Base-by-base conservation (phyloP, 1,140 invertebrate species). In the Bombus huntii region DNA sequence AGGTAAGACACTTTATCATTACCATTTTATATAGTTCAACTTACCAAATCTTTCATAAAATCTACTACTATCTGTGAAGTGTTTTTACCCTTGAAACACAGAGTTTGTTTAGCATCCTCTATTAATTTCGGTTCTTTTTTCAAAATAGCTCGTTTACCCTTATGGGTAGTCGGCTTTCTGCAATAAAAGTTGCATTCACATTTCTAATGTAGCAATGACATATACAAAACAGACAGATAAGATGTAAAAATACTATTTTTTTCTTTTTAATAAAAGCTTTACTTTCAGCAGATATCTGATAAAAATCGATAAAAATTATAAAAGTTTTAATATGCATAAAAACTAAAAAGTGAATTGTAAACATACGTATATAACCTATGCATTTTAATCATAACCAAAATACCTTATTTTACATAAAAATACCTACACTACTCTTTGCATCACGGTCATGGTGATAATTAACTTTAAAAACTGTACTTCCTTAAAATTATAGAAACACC, bases 91-190 rank as follows among this genome's bases (percentile, higher is more conserved):
- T 98, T 97, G 34, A 99, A 95, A 92, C 99, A 98, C 78, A 99
- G 94, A 68, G 97, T 96, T 92, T 97, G 97, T 93, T 99, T 99
- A 3, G 97, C 95, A 93, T 98, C 97, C 96, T 99, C 99, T 88
- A 98, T 96, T 10, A 99, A 93, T 95, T 99, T 98, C 0, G 99
- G 98, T 92, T 98, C 98, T 91, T 97, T 96, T 37, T 97, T 97
- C 79, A 97, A 94, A 53, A 99, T 93, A 73, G 97, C 96, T 89
- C 97, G 97, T 95, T 99, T 99, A 62, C 98, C 98, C 94, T 97
- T 97, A 42, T 97, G 97, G 39, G 98, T 99, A 92, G 97, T 98
- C 0, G 99, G 97, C 96, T 99, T 99, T 83, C 97, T 98, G 91
- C 77, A 95, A 68, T 78, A 71, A 59, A 37, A 37, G 74, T 86